These are phyloP conservation scores for Ditylenchus dipsaci DNA, from an alignment of 1,140 invertebrate genomes.

Conservation along the genomic window DNA sequence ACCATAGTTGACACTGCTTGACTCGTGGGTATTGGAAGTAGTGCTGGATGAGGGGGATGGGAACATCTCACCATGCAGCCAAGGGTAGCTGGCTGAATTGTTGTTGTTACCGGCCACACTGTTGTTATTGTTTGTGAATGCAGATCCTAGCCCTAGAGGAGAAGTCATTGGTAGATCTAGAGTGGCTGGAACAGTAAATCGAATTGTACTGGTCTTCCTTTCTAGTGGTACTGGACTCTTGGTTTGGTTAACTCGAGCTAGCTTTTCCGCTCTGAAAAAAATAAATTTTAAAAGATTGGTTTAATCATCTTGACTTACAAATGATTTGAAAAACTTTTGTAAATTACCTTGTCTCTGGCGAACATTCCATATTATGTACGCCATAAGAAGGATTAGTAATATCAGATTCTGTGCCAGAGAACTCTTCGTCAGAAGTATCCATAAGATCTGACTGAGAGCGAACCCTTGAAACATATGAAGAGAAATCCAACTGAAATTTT, in stretches of 20 bases:
- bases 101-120: neutral
- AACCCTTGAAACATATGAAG: conserved; percentile 21
- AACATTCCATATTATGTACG: conserved; percentile 22
- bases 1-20: neutral
- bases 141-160: neutral
- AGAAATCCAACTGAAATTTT: conserved; percentile 33
- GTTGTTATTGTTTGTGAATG: neutral
- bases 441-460: conserved; percentile 40
- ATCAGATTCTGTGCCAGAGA: conserved; percentile 47
- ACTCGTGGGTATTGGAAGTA: conserved; percentile 24
- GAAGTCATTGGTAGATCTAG: neutral
- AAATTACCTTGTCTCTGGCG: conserved; percentile 7
- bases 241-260: conserved; percentile 9
- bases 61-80: conserved; percentile 44
- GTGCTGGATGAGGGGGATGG: conserved; percentile 43
- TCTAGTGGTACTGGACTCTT: conserved; percentile 10
- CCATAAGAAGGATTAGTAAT: conserved; percentile 38
- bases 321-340: too few relatives aligned
- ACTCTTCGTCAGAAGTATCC: conserved; percentile 28
- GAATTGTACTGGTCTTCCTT: conserved; percentile 18
- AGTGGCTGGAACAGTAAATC: conserved; percentile 8
- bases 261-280: neutral
- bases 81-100: conserved; percentile 25
- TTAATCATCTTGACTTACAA: too few relatives aligned
- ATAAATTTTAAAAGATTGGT: neutral